phyloP scores from a whole-genome alignment of 2,888 invertebrate genomes.

The Sminthurides aquaticus region DNA sequence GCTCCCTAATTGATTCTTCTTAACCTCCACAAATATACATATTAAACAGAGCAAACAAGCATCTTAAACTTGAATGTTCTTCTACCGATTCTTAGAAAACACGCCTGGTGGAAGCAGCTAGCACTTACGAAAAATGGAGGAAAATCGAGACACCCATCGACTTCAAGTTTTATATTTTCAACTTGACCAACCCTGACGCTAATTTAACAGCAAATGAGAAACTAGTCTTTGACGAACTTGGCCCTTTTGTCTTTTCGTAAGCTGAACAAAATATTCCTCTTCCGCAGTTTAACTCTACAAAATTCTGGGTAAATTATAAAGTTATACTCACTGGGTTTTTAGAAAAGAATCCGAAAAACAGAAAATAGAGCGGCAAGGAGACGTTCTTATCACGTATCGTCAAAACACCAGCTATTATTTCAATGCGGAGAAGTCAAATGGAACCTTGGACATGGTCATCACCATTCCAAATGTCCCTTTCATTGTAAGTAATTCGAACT shows the following conservation, averaged over 20 bases:
- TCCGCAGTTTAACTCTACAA: neutral
- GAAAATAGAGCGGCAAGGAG: neutral
- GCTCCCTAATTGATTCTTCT: no score
- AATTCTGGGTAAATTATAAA: neutral
- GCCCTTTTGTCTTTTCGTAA: constrained; percentile 8
- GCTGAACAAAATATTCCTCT: neutral
- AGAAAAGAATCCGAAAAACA: constrained; percentile 11
- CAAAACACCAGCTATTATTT: constrained; percentile 1
- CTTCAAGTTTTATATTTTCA: constrained; percentile 8
- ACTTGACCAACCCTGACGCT: neutral
- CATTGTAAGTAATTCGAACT: constrained; percentile 7
- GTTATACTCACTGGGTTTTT: neutral
- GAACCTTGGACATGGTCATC: neutral
- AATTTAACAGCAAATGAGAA: neutral
- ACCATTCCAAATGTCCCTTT: constrained; percentile 8
- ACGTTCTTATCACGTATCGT: neutral
- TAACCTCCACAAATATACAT: no score
- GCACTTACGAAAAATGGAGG: neutral
- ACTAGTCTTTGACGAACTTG: neutral
- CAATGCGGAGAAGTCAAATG: neutral
- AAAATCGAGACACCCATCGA: neutral
- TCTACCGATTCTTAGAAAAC: neutral
- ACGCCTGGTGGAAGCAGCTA: neutral
- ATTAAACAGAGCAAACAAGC: no score
- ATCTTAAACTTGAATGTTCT: neutral